A percentile compares a stretch with the other conserved stretches of the same genome.
phyloP scores from a whole-genome alignment of 2,113 vertebrate species.

The Anolis carolinensis region DNA sequence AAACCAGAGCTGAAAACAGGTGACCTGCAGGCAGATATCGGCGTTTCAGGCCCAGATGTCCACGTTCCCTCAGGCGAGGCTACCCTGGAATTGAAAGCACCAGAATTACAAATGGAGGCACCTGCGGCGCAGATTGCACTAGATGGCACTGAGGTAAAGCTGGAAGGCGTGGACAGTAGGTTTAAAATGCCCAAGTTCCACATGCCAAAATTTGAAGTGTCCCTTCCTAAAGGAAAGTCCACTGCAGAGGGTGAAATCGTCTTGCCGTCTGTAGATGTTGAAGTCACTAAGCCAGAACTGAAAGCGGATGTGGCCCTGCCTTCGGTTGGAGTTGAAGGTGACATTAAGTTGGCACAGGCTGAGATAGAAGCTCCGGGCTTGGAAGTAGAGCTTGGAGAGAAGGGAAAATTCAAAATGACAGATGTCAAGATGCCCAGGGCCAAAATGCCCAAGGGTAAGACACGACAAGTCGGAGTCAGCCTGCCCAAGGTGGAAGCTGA shows the following conservation, averaged over 20 bases:
- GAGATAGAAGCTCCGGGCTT: conserved; percentile 15
- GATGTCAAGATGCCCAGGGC: conserved; percentile 38
- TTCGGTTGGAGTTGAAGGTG: conserved; percentile 3
- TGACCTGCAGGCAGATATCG: not conserved
- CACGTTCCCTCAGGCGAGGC: not conserved
- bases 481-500: not conserved
- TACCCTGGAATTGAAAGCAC: not conserved
- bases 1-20: not conserved
- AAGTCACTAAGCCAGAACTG: not conserved
- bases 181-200: conserved; percentile 36
- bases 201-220: conserved; percentile 49
- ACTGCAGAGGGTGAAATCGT: not conserved
- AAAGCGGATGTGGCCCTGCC: not conserved
- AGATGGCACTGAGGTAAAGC: not conserved
- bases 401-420: conserved; percentile 21
- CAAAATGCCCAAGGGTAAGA: conserved; percentile 38
- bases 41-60: not conserved
- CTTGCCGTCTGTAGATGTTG: conserved; percentile 2
- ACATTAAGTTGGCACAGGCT: not conserved
- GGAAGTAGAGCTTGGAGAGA: conserved; percentile 39
- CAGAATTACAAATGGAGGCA: fast-evolving
- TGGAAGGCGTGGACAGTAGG: not conserved
- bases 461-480: conserved; percentile 4
- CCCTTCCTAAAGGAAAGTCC: conserved; percentile 20
- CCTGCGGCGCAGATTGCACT: not conserved